Evolutionary conservation across 2,797 vertebrate species (phyloP), one percentile per base, ranked within the genome.

Genomic region (Peromyscus nudipes): DNA sequence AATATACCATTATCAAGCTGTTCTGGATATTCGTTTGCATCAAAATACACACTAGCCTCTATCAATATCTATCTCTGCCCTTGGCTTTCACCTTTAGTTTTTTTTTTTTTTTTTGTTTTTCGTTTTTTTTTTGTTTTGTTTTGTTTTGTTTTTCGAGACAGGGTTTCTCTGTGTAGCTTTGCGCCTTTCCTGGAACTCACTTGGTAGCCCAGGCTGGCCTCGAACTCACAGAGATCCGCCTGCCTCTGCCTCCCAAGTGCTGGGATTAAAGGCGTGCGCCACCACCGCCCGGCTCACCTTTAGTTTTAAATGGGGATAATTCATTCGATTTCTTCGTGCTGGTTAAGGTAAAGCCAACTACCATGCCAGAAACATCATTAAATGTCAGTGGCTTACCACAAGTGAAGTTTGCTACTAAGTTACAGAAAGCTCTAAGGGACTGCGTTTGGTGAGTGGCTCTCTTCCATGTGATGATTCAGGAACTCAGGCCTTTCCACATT

Each of bases 371-470:
- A 71, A 65, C 62, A 87, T 86, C 34, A n/a, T 89, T 57, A 93
- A 86, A 92, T 23, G 19, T 83, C 23, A 60, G 71, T 86, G 89
- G 60, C 29, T 96, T 91, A 82, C 34, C 4, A 46, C 43, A 85
- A 25, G 57, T 92, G 13, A 90, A 73, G n/a, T 96, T 94, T 94
- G 79, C 92, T 92, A 96, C 17, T 83, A 85, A 62, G 81, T 94
- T 25, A 92, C n/a, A 46, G 79, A 43, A 89, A 94, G 37, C 64
- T 60, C 64, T 86, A 87, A 31, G 82, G 43, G 64, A 91, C 79
- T 64, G 37, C 57, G 25, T 83, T 94, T 89, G 43, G 62, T 85
- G 81, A 67, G 21, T 94, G 43, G 10, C 62, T 95, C n/a, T 95
- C 34, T n/a, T 89, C 55, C 13, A 89, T 10, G 4, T 83, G 49